Evolutionary conservation across 2,797 vertebrate genomes (phyloP).

Genomic region (Acanthiza pusilla): DNA sequence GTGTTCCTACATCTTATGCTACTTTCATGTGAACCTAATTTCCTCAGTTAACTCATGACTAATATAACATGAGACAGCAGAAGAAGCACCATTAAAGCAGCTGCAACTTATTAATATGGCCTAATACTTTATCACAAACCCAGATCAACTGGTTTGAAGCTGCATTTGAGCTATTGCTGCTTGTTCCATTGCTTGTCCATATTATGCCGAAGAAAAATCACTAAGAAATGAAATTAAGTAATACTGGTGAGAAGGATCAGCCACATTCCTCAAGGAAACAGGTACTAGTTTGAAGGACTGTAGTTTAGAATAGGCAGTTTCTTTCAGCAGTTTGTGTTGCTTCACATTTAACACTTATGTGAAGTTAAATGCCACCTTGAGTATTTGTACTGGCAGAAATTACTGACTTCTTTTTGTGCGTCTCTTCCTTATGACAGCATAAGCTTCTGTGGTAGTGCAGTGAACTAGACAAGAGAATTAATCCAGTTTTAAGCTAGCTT

Average conservation of each 20-base stretch:
- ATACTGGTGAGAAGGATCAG: not conserved
- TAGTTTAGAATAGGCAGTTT: not conserved
- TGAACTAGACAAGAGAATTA: not conserved
- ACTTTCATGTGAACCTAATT: not conserved
- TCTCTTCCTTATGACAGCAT: not conserved
- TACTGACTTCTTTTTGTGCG: not conserved
- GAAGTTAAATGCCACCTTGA: not conserved
- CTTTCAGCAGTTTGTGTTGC: not conserved
- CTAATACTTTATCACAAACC: not conserved
- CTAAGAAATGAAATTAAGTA: not conserved
- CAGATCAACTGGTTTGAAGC: not conserved
- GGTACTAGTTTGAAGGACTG: not conserved
- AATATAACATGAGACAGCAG: not conserved
- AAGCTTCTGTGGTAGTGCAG: not conserved
- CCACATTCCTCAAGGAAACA: not conserved
- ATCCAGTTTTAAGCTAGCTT: not conserved
- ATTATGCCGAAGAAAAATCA: not conserved
- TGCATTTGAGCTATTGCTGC: not conserved
- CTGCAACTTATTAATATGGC: not conserved
- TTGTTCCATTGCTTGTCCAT: not conserved
- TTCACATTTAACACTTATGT: not conserved
- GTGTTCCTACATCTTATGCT: not conserved
- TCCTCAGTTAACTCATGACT: not conserved
- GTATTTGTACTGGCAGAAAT: not conserved
- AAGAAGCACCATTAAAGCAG: not conserved